A percentile compares a stretch with the other conserved stretches of the same genome.
These are phyloP conservation scores for Sapayoa aenigma DNA, from an alignment of 2,113 vertebrate species.

Conservation along the genomic window DNA sequence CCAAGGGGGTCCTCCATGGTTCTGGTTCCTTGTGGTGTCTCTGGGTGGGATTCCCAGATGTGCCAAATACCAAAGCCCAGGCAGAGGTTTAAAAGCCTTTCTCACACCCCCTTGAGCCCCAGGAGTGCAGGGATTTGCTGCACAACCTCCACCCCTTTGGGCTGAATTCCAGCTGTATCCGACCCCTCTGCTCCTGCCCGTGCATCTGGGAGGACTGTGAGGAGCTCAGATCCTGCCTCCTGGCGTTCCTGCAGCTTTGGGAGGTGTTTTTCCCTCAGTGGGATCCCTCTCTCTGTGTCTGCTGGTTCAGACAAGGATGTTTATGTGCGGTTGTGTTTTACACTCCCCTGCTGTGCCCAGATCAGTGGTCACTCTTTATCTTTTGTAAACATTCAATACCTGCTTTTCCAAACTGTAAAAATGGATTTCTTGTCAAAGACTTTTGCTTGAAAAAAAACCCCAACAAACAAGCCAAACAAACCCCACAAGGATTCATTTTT, in stretches of 20 bases:
- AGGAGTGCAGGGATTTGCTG: not conserved
- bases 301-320: not conserved
- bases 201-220: not conserved
- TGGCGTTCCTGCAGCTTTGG: accelerated
- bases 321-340: not conserved
- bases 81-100: not conserved
- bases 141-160: too few species aligned
- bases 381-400: not conserved
- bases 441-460: not conserved
- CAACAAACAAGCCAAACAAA: not conserved
- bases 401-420: not conserved
- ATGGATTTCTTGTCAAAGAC: not conserved
- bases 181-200: accelerated
- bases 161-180: too few species aligned
- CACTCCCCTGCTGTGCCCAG: not conserved
- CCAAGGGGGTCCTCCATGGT: not conserved
- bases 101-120: not conserved
- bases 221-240: accelerated
- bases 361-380: not conserved
- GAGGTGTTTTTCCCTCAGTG: accelerated
- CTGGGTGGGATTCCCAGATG: not conserved
- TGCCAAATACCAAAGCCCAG: not conserved
- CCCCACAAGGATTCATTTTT: not conserved
- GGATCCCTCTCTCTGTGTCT: not conserved
- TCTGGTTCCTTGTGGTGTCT: not conserved